These are phyloP conservation scores for Craseonycteris thonglongyai DNA, from an alignment of 2,113 vertebrate genomes.

Conservation along the genomic window DNA sequence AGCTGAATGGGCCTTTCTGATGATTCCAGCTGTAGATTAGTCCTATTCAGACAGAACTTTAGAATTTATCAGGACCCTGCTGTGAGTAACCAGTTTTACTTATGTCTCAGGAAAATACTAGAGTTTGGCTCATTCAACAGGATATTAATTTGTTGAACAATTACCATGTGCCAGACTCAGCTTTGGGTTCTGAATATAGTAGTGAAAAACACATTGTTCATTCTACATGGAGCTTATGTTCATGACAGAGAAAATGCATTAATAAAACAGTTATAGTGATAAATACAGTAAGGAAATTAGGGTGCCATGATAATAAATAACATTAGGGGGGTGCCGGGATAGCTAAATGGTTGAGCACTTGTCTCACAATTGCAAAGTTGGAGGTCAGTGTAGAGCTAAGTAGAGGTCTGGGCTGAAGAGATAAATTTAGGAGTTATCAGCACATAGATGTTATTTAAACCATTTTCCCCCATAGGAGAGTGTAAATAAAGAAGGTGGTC, in stretches of 20 bases:
- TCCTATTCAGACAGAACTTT: background rate
- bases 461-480: background rate
- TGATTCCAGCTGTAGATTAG: background rate
- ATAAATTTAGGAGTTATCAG: background rate
- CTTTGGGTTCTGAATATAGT: background rate
- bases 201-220: background rate
- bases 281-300: background rate
- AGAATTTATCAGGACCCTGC: background rate
- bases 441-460: background rate
- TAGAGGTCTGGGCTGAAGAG: background rate
- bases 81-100: background rate
- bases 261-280: background rate
- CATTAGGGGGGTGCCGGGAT: no score
- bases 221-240: background rate
- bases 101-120: background rate
- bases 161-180: background rate
- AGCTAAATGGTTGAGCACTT: no score
- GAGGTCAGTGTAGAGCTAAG: background rate
- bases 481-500: background rate
- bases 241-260: background rate
- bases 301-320: background rate
- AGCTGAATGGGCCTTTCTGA: slow-evolving; percentile 9
- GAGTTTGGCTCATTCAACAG: background rate
- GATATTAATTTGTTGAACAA: background rate
- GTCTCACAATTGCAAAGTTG: no score